Evolutionary conservation across 2,113 vertebrate genomes (phyloP).

Genomic region (Dicrurus megarhynchus): DNA sequence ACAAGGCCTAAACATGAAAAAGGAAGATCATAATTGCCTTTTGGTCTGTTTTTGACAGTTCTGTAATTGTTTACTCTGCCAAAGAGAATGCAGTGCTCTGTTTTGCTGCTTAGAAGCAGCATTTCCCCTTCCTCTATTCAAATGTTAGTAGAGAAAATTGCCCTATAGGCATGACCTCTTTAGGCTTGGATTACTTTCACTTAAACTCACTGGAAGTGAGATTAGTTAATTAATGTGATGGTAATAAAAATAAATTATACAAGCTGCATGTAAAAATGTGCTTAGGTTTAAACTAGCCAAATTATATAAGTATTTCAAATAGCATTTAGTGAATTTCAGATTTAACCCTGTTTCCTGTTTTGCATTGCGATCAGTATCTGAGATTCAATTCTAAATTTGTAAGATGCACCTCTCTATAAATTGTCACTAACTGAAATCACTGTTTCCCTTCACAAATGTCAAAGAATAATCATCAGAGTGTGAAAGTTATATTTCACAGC

Average conservation of each 20-base stretch:
- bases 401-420: slow-evolving; percentile 30
- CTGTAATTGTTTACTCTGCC: background rate
- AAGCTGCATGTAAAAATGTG: background rate
- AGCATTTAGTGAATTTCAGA: background rate
- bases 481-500: slow-evolving; percentile 47
- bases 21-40: background rate
- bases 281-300: background rate
- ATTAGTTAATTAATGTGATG: background rate
- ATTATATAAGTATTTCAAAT: slow-evolving; percentile 34
- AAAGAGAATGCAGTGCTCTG: background rate
- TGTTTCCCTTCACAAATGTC: slow-evolving; percentile 57
- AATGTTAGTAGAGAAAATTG: background rate
- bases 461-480: slow-evolving; percentile 43
- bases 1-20: background rate
- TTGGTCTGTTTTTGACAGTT: background rate
- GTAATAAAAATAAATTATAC: background rate
- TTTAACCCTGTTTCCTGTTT: slow-evolving; percentile 47
- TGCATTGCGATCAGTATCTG: background rate
- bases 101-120: background rate
- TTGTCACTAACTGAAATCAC: slow-evolving; percentile 50
- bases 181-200: background rate
- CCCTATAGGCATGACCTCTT: background rate
- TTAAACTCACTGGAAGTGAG: background rate
- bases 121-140: background rate
- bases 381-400: slow-evolving; percentile 36